phyloP scores from a whole-genome alignment of 2,797 vertebrate species.

The Anabacerthia variegaticeps region DNA sequence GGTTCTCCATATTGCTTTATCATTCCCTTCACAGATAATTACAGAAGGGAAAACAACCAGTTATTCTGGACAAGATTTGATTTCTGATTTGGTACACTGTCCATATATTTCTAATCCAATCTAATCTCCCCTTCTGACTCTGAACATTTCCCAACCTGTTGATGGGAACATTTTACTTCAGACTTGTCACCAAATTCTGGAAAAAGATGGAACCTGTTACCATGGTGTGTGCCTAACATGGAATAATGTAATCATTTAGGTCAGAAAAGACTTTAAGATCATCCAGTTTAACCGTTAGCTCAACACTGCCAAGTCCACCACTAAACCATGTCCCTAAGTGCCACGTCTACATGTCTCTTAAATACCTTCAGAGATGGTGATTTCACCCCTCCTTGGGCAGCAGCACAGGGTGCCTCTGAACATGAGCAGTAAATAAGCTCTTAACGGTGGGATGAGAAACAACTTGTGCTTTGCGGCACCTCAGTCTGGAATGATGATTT shows the following conservation, averaged over 20 bases:
- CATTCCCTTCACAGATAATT: not conserved
- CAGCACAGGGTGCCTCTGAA: not conserved
- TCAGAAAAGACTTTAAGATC: not conserved
- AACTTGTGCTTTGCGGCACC: accelerated
- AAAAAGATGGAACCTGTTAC: not conserved
- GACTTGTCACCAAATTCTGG: not conserved
- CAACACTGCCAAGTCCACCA: not conserved
- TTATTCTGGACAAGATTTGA: not conserved
- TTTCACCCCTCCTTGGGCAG: not conserved
- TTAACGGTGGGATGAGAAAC: accelerated
- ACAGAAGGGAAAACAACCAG: not conserved
- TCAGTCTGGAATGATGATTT: not conserved
- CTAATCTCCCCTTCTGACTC: not conserved
- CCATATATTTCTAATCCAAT: not conserved
- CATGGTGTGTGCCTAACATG: not conserved
- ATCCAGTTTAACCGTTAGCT: not conserved
- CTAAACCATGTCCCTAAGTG: not conserved
- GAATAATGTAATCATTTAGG: not conserved
- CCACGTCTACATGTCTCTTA: accelerated
- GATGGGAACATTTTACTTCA: not conserved
- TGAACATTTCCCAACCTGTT: not conserved
- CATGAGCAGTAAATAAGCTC: accelerated
- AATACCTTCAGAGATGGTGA: not conserved
- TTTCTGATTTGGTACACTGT: not conserved
- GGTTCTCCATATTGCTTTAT: not conserved